Evolutionary conservation across 2,113 vertebrate genomes (phyloP).

Genomic region (Charina bottae): DNA sequence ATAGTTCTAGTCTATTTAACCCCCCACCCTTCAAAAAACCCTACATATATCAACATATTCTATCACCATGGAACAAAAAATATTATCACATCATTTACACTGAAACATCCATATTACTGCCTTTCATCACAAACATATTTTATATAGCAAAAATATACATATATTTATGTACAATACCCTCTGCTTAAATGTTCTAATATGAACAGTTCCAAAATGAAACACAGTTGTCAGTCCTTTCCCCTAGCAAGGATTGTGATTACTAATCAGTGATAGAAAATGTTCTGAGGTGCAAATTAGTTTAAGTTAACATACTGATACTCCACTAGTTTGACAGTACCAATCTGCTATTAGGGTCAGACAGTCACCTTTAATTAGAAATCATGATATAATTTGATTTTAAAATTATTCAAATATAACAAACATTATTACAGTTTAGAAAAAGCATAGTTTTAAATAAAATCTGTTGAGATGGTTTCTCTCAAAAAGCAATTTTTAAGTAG

Average conservation of each 20-base stretch:
- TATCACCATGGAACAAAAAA: conserved; percentile 12
- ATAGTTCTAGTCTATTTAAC: background rate
- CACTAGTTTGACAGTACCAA: background rate
- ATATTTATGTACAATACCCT: background rate
- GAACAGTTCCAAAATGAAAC: background rate
- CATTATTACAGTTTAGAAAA: background rate
- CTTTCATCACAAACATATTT: background rate
- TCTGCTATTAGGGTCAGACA: background rate
- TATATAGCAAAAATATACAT: background rate
- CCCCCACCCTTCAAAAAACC: background rate
- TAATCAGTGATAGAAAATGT: background rate
- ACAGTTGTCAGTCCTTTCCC: background rate
- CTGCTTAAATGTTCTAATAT: background rate
- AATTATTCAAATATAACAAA: background rate
- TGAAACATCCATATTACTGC: background rate
- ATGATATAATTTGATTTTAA: background rate
- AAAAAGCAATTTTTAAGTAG: background rate
- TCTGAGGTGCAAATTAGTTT: background rate
- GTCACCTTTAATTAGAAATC: background rate
- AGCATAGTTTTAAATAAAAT: background rate
- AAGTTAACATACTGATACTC: background rate
- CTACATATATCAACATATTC: background rate
- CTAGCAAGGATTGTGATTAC: background rate
- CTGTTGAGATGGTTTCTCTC: background rate
- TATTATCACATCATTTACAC: background rate